A percentile compares a stretch with the other conserved stretches of the same genome.
These are phyloP conservation scores for Desmodus rotundus DNA, from an alignment of 2,113 vertebrate species.

Conservation along the genomic window DNA sequence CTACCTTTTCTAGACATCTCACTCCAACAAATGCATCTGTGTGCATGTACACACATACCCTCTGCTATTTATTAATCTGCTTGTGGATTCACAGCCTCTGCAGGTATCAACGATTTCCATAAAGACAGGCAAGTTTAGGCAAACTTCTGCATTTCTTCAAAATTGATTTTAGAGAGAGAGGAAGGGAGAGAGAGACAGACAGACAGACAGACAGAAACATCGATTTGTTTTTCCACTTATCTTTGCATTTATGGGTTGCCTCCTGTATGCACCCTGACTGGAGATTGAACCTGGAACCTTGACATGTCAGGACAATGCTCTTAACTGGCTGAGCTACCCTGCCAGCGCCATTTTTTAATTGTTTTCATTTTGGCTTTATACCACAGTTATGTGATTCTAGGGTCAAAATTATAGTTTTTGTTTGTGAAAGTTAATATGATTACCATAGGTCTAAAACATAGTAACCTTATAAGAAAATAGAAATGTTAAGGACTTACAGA, in stretches of 20 bases:
- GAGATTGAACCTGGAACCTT: too few relatives aligned
- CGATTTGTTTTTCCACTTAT: too few relatives aligned
- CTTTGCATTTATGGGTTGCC: too few relatives aligned
- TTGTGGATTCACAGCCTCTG: neutral
- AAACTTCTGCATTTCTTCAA: neutral
- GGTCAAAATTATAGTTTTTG: neutral
- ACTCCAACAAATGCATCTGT: neutral
- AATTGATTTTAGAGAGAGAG: too few relatives aligned
- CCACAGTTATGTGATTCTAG: neutral
- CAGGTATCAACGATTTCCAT: neutral
- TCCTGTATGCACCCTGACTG: too few relatives aligned
- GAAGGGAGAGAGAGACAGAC: too few relatives aligned
- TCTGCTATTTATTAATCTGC: slow-evolving; percentile 5
- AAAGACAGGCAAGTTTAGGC: slow-evolving; percentile 8
- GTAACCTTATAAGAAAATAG: slow-evolving; percentile 4
- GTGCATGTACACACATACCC: neutral
- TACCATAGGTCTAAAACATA: slow-evolving; percentile 26
- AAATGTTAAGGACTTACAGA: neutral
- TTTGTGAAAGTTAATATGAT: slow-evolving; percentile 37
- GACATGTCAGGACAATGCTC: too few relatives aligned
- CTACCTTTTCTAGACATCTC: neutral
- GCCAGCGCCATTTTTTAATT: neutral
- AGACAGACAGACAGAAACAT: too few relatives aligned
- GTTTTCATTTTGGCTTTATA: slow-evolving; percentile 9
- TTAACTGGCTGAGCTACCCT: too few relatives aligned